These are phyloP conservation scores for Mus minutoides DNA, from an alignment of 2,797 vertebrate species.

Conservation along the genomic window DNA sequence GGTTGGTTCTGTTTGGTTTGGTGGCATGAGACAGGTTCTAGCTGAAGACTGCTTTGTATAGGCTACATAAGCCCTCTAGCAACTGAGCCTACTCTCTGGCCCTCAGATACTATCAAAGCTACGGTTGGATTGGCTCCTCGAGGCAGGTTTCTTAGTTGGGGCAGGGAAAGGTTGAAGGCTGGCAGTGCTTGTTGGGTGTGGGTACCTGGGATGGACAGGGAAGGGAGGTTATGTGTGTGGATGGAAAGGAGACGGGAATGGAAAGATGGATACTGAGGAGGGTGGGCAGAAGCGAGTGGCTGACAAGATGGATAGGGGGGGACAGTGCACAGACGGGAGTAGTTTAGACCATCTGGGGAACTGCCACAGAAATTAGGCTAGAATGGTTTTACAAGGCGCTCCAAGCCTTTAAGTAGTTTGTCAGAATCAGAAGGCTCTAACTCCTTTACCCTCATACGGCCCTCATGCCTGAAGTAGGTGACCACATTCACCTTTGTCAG, in stretches of 20 bases:
- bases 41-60: not conserved
- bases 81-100: not conserved
- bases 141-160: not conserved
- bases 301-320: not conserved
- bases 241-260: not conserved
- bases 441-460: not conserved
- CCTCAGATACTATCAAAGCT: not conserved
- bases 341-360: slow-evolving; percentile 28
- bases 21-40: not conserved
- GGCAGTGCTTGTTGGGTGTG: not conserved
- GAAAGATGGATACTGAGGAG: not conserved
- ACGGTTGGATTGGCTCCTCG: slow-evolving; percentile 3
- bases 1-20: not conserved
- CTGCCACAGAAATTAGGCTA: slow-evolving; percentile 2
- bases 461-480: not conserved
- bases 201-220: not conserved
- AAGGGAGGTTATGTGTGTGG: no score
- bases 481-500: not conserved
- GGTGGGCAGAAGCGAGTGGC: not conserved
- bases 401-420: not conserved
- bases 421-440: not conserved
- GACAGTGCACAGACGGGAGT: not conserved
- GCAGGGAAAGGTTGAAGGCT: not conserved
- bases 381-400: not conserved
- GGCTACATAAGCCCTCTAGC: no score